Percentiles rank a stretch among this genome's conserved stretches.
phyloP scores from a whole-genome alignment of 2,113 vertebrate species.

The Motacilla alba region DNA sequence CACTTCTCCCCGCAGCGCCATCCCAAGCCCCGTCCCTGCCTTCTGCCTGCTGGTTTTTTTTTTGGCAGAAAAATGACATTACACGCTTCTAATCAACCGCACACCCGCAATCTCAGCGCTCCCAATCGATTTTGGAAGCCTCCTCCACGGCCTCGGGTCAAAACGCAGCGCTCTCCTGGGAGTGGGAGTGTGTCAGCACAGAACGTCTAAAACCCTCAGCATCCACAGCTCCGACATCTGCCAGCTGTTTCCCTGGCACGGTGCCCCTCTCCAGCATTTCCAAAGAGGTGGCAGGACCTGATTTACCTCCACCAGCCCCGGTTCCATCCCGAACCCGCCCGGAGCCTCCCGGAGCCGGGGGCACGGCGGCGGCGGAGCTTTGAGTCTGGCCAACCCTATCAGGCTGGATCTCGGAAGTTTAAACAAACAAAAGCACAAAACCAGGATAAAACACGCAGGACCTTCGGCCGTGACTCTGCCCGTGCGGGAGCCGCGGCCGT shows the following conservation, averaged over 20 bases:
- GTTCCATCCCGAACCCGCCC: accelerated
- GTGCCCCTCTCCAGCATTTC: accelerated
- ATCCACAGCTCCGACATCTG: no score
- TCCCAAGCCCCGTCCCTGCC: no score
- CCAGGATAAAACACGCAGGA: neutral
- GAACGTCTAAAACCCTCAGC: no score
- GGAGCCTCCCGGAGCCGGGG: neutral
- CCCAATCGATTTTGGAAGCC: neutral
- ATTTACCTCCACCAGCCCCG: neutral
- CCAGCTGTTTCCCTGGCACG: accelerated
- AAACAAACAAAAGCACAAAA: constrained; percentile 44
- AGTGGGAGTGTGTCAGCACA: neutral
- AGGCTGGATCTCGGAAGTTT: neutral
- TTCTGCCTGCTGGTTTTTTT: no score
- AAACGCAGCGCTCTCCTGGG: neutral
- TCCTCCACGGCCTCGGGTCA: neutral
- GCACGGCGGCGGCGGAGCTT: neutral
- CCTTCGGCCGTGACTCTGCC: neutral
- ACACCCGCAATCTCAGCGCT: neutral
- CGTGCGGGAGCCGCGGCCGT: neutral
- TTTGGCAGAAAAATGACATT: no score
- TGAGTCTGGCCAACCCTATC: neutral
- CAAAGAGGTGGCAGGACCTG: accelerated
- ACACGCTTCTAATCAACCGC: neutral
- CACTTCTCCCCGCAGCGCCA: neutral